Evolutionary conservation across 2,797 vertebrate species (phyloP), one percentile per base, ranked within the genome.

Genomic region (Pempheris klunzingeri): DNA sequence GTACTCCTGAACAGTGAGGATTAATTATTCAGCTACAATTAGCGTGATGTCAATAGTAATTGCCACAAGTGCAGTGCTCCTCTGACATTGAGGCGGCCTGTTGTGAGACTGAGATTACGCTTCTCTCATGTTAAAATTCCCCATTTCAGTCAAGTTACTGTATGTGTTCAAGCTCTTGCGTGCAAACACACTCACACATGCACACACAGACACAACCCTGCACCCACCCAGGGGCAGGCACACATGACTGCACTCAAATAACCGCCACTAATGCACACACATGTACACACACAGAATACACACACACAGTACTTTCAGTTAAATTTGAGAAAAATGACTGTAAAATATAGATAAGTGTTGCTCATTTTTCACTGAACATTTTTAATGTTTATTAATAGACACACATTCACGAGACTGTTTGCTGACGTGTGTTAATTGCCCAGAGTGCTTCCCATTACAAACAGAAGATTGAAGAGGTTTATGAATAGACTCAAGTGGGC

Each of bases 21-120:
- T 93, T 90, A 92, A 92, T 93, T 92, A 93, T 94, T 92, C 92
- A 91, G 85, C 81, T 80, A 90, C 90, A 93, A 92, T 94, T 94
- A 93, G 88, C 76, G 81, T 90, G 88, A 90, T 94, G 92, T 93
- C 93, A 90, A 92, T 92, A 90, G 90, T 90, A 93, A 93, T 93
- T 93, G 89, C 81, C 84, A 84, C 85, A 70, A 84, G 88, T 86
- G 77, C 82, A 80, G 78, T 18, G 83, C 86, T 90, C 84, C 64
- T 86, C 74, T 94, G 90, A 94, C 88, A 90, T 85, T 78, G 84
- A 81, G 79, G 74, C 46, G 52, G 74, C 84, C 77, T 87, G 74
- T 83, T 89, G 83, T 85, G 71, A 88, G 85, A 80, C 58, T 17
- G 63, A 87, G 59, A 61, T 77, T 87, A 89, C 38, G 55, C 74